phyloP scores from a whole-genome alignment of 2,113 vertebrate genomes.

The Hypocryptadius cinnamomeus region DNA sequence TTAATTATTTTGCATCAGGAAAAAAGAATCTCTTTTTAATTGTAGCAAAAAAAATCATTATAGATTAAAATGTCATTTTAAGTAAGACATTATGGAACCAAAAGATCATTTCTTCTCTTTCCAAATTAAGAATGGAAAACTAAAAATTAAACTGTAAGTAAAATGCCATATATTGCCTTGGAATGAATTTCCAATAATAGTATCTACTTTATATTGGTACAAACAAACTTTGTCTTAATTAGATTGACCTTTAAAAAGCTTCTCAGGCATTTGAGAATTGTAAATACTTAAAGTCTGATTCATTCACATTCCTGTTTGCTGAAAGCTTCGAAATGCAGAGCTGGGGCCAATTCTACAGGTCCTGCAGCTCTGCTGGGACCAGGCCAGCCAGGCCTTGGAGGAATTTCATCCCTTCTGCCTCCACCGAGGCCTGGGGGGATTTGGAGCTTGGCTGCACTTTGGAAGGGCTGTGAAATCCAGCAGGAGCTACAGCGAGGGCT shows the following conservation, averaged over 20 bases:
- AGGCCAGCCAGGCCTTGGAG: background rate
- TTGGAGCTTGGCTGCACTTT: background rate
- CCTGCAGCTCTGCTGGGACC: background rate
- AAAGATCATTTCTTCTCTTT: constrained; percentile 56
- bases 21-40: constrained; percentile 37
- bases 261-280: constrained; percentile 53
- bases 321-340: background rate
- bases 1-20: constrained; percentile 33
- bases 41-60: constrained; percentile 48
- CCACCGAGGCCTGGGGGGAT: fast-evolving
- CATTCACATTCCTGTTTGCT: background rate
- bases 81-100: constrained; percentile 59
- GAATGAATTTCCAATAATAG: constrained; percentile 68
- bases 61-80: constrained; percentile 66
- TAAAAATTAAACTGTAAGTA: constrained; percentile 58
- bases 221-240: constrained; percentile 70
- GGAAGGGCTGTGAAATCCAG: background rate
- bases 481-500: background rate
- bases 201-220: constrained; percentile 57
- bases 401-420: background rate
- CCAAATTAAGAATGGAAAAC: constrained; percentile 59
- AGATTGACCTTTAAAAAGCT: constrained; percentile 73
- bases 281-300: constrained; percentile 49
- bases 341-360: background rate
- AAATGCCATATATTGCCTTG: constrained; percentile 56